Evolutionary conservation across 2,113 vertebrate species (phyloP).

Genomic region (Micromys minutus): DNA sequence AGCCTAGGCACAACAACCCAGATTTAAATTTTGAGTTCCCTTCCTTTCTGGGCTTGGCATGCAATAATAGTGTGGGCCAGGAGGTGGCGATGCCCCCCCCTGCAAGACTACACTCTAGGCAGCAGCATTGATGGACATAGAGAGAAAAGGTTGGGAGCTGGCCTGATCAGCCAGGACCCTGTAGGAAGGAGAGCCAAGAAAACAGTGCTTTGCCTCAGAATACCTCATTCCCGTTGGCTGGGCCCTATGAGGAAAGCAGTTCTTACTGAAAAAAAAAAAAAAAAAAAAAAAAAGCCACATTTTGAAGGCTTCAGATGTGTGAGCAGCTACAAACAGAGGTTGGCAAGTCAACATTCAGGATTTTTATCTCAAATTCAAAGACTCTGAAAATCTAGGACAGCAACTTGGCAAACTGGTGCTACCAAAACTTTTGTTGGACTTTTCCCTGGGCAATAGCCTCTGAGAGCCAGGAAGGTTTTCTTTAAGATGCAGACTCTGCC

Average conservation of each 20-base stretch:
- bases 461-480: slow-evolving; percentile 7
- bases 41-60: background rate
- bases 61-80: slow-evolving; percentile 43
- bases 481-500: background rate
- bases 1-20: background rate
- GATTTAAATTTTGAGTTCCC: background rate
- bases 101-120: background rate
- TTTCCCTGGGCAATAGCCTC: slow-evolving; percentile 6
- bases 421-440: slow-evolving; percentile 21
- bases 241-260: background rate
- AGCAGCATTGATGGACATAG: background rate
- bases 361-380: slow-evolving; percentile 47
- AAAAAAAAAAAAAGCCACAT: no score
- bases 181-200: background rate
- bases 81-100: slow-evolving; percentile 38
- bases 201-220: slow-evolving; percentile 2
- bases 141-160: background rate
- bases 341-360: slow-evolving; percentile 55
- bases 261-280: slow-evolving; percentile 53
- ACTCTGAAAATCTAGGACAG: slow-evolving; percentile 65
- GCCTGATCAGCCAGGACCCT: background rate
- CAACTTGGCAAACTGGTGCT: slow-evolving; percentile 26
- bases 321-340: slow-evolving; percentile 24
- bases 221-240: slow-evolving; percentile 14
- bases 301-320: slow-evolving; percentile 52